phyloP scores from a whole-genome alignment of 2,797 vertebrate genomes.

The Morelia viridis region DNA sequence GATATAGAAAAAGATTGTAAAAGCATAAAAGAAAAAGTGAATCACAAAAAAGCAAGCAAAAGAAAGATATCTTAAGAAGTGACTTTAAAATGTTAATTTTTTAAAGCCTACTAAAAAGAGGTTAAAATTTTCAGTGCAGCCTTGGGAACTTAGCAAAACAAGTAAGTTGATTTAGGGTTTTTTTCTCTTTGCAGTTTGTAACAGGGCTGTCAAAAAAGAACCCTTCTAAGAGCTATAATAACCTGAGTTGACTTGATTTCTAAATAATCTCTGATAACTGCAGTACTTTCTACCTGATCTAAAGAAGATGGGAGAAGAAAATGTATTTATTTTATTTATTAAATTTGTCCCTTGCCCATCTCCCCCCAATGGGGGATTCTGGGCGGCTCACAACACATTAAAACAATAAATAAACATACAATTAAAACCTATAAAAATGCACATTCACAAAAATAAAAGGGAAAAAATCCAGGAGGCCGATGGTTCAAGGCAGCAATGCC shows the following conservation, averaged over 20 bases:
- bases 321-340: too few relatives aligned
- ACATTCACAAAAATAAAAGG: too few relatives aligned
- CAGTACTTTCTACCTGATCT: conserved; percentile 3
- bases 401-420: too few relatives aligned
- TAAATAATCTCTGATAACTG: background rate
- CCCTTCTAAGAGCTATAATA: conserved; percentile 10
- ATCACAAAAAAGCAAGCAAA: background rate
- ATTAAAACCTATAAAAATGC: too few relatives aligned
- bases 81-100: conserved; percentile 1
- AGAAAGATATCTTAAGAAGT: background rate
- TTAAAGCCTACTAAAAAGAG: background rate
- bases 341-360: too few relatives aligned
- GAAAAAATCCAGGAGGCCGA: too few relatives aligned
- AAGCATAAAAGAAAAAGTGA: background rate
- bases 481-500: too few relatives aligned
- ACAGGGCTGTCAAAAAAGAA: background rate
- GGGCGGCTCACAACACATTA: too few relatives aligned
- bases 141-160: conserved; percentile 2
- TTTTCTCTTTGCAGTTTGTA: conserved; percentile 28
- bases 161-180: background rate
- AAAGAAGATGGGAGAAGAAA: background rate
- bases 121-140: background rate
- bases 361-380: too few relatives aligned
- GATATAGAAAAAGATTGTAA: background rate
- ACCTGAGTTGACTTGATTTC: conserved; percentile 35